phyloP scores from a whole-genome alignment of 2,888 invertebrate genomes.

The Diplolepis rosae region DNA sequence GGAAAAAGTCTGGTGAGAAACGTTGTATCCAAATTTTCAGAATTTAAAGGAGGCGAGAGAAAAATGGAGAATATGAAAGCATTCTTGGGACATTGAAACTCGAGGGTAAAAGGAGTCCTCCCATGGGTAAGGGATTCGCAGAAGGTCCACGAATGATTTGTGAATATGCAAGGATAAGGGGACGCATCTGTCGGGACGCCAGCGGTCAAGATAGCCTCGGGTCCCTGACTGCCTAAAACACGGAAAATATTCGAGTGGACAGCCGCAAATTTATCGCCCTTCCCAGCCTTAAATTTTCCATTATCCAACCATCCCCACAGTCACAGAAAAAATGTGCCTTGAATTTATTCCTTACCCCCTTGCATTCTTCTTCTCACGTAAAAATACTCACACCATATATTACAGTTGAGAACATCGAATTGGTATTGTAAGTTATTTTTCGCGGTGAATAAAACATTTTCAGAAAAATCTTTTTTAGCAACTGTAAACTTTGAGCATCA shows the following conservation, averaged over 20 bases:
- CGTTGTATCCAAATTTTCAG: background rate
- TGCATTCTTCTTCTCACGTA: conserved; percentile 23
- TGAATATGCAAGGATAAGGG: conserved; percentile 73
- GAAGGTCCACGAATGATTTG: conserved; percentile 70
- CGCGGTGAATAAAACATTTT: background rate
- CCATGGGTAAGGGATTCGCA: conserved; percentile 62
- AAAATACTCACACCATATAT: conserved; percentile 11
- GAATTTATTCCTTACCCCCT: conserved; percentile 55
- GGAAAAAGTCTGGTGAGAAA: conserved; percentile 15
- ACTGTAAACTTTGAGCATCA: too few species aligned
- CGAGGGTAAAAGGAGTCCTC: conserved; percentile 50
- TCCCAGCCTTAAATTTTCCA: conserved; percentile 72
- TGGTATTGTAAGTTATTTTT: background rate
- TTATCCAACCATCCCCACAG: conserved; percentile 65
- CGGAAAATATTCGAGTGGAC: conserved; percentile 74
- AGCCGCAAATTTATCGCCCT: conserved; percentile 72
- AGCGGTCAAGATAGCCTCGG: conserved; percentile 72
- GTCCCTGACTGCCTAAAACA: conserved; percentile 70
- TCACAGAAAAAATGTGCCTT: conserved; percentile 59
- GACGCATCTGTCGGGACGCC: conserved; percentile 65
- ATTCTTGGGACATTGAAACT: conserved; percentile 42
- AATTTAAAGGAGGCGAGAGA: conserved; percentile 36
- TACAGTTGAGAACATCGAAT: background rate
- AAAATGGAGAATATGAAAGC: conserved; percentile 42
- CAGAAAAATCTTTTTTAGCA: background rate